Conservation (phyloP, 1,140 invertebrate genomes). For the Drosophila pectinifera region DNA sequence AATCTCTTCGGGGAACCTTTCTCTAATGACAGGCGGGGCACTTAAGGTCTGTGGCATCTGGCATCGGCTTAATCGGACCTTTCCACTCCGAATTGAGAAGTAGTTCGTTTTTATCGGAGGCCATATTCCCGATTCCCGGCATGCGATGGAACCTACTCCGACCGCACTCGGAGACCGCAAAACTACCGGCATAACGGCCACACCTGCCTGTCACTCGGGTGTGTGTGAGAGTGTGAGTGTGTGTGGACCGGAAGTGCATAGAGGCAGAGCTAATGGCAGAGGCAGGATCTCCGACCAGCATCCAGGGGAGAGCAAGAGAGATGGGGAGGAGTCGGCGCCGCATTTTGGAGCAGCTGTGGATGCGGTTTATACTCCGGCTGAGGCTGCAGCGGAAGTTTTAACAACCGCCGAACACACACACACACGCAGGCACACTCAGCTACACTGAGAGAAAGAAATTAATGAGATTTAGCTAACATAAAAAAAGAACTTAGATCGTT, state of each 20-base stretch:
- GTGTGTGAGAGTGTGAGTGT: slow-evolving; percentile 22
- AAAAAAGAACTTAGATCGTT: no score
- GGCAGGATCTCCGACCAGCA: slow-evolving; percentile 15
- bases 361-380: slow-evolving; percentile 57
- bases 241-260: slow-evolving; percentile 60
- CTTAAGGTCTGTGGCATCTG: slow-evolving; percentile 31
- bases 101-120: slow-evolving; percentile 49
- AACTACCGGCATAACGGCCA: slow-evolving; percentile 57
- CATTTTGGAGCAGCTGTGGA: slow-evolving; percentile 68
- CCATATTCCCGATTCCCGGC: slow-evolving; percentile 12
- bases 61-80: slow-evolving; percentile 63
- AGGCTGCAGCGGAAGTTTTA: slow-evolving; percentile 73
- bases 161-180: slow-evolving; percentile 47
- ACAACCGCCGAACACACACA: slow-evolving; percentile 46
- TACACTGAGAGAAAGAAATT: slow-evolving; percentile 1
- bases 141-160: slow-evolving; percentile 14
- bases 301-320: not conserved
- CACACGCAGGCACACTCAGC: slow-evolving; percentile 1
- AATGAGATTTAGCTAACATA: not conserved
- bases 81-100: slow-evolving; percentile 46
- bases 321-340: slow-evolving; percentile 23
- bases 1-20: slow-evolving; percentile 38
- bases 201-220: slow-evolving; percentile 70
- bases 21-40: slow-evolving; percentile 39
- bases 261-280: slow-evolving; percentile 52